Evolutionary conservation across 2,113 vertebrate genomes (phyloP).

Genomic region (Vanacampus margaritifer): DNA sequence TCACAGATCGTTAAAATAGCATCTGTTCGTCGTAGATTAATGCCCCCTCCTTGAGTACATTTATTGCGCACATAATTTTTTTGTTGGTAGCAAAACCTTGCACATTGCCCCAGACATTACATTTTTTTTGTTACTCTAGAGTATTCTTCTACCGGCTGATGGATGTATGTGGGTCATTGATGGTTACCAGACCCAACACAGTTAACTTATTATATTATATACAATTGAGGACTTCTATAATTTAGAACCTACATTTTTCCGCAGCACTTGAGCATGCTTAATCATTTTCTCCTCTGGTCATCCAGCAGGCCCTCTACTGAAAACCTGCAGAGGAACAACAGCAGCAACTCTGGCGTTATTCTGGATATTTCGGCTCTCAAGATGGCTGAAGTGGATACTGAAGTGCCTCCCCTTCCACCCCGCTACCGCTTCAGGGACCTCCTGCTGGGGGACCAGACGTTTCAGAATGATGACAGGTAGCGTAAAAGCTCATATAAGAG

Average conservation of each 20-base stretch:
- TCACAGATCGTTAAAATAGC: too few species aligned
- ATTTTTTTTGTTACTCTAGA: too few species aligned
- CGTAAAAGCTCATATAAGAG: slow-evolving; percentile 4
- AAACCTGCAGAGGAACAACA: slow-evolving; percentile 70
- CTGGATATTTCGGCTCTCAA: slow-evolving; percentile 81
- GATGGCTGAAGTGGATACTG: slow-evolving; percentile 87
- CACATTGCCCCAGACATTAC: too few species aligned
- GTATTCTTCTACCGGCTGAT: too few species aligned
- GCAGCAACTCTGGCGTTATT: slow-evolving; percentile 77
- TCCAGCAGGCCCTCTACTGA: slow-evolving; percentile 75
- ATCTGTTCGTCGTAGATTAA: too few species aligned
- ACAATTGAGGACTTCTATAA: too few species aligned
- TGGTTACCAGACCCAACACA: too few species aligned
- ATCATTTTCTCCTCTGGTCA: background rate
- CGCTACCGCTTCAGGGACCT: slow-evolving; percentile 94
- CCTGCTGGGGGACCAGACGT: slow-evolving; percentile 90
- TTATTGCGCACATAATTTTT: too few species aligned
- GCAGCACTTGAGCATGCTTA: background rate
- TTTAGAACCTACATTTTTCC: background rate
- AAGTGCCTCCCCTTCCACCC: slow-evolving; percentile 88
- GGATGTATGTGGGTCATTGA: too few species aligned
- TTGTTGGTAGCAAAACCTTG: too few species aligned
- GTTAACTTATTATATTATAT: too few species aligned
- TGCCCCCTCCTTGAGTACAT: too few species aligned
- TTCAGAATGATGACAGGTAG: slow-evolving; percentile 94